Conservation (phyloP, 2,888 invertebrate genomes). For the Hedychridium roseum region DNA sequence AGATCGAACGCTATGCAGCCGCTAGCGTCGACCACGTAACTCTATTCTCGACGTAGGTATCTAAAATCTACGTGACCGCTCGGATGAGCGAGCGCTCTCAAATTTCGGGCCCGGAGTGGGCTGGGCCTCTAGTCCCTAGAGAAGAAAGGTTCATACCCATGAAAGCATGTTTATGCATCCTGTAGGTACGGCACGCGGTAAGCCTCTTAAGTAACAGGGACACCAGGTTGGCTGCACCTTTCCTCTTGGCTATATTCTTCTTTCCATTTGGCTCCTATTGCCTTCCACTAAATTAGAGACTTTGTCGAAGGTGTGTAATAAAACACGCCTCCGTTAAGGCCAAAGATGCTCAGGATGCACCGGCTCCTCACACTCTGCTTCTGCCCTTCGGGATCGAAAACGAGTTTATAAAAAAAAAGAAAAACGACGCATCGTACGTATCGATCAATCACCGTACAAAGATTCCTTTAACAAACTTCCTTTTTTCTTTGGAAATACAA, state of each 20-base stretch:
- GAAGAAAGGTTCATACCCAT: no score
- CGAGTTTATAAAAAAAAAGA: no score
- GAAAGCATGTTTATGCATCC: constrained; percentile 33
- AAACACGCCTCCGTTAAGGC: no score
- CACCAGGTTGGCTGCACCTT: constrained; percentile 22
- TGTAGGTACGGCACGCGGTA: constrained; percentile 24
- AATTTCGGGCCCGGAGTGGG: constrained; percentile 31
- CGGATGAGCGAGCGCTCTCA: constrained; percentile 35
- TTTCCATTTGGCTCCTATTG: constrained; percentile 26
- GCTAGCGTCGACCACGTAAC: constrained; percentile 44
- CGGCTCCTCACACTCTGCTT: no score
- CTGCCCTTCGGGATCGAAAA: no score
- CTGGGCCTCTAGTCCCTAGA: constrained; percentile 32
- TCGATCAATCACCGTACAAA: no score
- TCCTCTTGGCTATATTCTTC: constrained; percentile 6
- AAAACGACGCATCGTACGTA: no score
- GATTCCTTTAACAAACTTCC: no score
- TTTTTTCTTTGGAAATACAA: no score
- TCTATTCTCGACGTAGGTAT: constrained; percentile 46
- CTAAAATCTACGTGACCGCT: constrained; percentile 49
- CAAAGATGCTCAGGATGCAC: no score
- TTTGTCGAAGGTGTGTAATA: no score
- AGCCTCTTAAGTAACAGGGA: constrained; percentile 45
- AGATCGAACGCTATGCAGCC: constrained; percentile 52
- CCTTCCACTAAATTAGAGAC: no score